Conservation (phyloP, 2,113 vertebrate species). For the Corythoichthys intestinalis region DNA sequence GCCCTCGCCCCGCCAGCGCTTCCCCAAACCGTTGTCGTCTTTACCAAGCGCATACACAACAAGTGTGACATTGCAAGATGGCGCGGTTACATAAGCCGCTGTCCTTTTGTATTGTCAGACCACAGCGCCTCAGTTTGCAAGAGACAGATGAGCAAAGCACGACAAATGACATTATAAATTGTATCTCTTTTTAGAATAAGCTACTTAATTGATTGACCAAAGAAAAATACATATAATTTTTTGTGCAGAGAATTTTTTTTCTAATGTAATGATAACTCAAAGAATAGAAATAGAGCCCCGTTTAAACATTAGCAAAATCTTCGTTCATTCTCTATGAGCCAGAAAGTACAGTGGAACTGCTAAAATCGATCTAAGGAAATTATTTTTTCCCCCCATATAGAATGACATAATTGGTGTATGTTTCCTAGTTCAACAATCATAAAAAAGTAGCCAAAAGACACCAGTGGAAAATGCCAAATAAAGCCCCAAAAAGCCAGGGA, state of each 20-base stretch:
- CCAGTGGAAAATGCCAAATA: too few species aligned
- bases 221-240: not conserved
- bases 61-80: constrained; percentile 26
- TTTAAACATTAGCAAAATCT: not conserved
- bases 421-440: too few species aligned
- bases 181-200: not conserved
- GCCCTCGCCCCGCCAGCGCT: constrained; percentile 35
- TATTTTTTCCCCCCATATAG: too few species aligned
- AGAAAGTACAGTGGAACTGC: not conserved
- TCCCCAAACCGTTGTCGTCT: constrained; percentile 39
- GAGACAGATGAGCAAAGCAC: not conserved
- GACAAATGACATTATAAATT: not conserved
- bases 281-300: not conserved
- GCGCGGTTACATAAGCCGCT: constrained; percentile 21
- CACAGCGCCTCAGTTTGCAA: constrained; percentile 14
- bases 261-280: not conserved
- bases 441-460: too few species aligned
- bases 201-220: not conserved
- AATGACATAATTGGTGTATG: too few species aligned
- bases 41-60: constrained; percentile 25
- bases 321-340: not conserved
- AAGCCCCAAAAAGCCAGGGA: too few species aligned
- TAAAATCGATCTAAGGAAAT: not conserved
- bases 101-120: constrained; percentile 14
- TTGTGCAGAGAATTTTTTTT: not conserved